phyloP scores from a whole-genome alignment of 2,888 invertebrate genomes.

The Allophyes oxyacanthae region DNA sequence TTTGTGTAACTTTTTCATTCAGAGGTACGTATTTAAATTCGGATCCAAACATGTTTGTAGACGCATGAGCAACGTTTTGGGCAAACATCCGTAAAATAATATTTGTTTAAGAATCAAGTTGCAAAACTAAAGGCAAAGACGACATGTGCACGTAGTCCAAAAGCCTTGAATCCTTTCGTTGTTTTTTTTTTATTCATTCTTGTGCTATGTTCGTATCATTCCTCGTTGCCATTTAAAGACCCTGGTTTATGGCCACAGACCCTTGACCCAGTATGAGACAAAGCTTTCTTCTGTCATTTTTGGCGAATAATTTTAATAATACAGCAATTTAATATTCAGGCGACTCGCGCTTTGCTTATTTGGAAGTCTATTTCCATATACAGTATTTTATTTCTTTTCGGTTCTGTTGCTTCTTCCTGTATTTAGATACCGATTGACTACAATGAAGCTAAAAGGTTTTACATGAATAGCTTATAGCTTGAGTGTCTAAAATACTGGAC shows the following conservation, averaged over 20 bases:
- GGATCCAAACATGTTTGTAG: background rate
- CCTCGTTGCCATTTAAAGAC: slow-evolving; percentile 20
- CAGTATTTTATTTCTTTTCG: slow-evolving; percentile 9
- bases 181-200: background rate
- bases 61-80: background rate
- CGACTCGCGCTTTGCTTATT: slow-evolving; percentile 29
- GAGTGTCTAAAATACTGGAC: too few relatives aligned
- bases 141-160: slow-evolving; percentile 6
- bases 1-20: too few relatives aligned
- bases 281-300: slow-evolving; percentile 45
- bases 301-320: slow-evolving; percentile 52
- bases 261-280: slow-evolving; percentile 40
- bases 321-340: slow-evolving; percentile 51
- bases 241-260: slow-evolving; percentile 29
- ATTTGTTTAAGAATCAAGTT: slow-evolving; percentile 6
- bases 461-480: too few relatives aligned
- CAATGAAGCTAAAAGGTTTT: too few relatives aligned
- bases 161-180: background rate
- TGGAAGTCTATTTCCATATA: slow-evolving; percentile 41
- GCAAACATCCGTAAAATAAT: slow-evolving; percentile 1
- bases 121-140: slow-evolving; percentile 7
- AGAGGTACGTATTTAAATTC: too few relatives aligned
- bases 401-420: slow-evolving; percentile 3
- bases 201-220: slow-evolving; percentile 8
- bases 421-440: background rate